phyloP scores from a whole-genome alignment of 30 jellyfish, hydroid and myxozoan species.

The Turritopsis rubra region DNA sequence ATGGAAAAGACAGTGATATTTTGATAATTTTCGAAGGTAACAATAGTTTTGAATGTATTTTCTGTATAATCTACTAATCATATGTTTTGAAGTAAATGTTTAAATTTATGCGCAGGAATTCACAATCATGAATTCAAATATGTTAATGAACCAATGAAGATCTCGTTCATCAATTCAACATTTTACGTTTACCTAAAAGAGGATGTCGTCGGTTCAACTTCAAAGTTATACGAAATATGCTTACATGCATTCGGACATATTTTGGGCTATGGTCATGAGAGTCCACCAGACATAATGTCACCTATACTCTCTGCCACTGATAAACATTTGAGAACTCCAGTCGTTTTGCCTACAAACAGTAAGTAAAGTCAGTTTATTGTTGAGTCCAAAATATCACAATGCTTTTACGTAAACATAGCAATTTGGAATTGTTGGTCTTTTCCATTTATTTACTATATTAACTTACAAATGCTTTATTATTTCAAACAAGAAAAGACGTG shows the following conservation, averaged over 20 bases:
- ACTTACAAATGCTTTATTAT: too few species aligned
- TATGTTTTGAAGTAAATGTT: background rate
- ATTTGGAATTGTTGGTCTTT: too few species aligned
- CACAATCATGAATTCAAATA: background rate
- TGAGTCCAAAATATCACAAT: background rate
- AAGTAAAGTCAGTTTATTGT: background rate
- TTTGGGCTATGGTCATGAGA: background rate
- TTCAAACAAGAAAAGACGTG: too few species aligned
- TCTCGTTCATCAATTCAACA: background rate
- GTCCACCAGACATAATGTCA: background rate
- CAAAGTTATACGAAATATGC: background rate
- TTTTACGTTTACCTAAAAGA: background rate
- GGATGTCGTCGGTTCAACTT: background rate
- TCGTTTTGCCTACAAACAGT: background rate
- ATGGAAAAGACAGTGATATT: background rate
- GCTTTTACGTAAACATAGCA: too few species aligned
- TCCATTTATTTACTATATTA: too few species aligned
- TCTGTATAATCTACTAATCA: background rate
- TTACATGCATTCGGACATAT: background rate
- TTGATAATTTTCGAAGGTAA: background rate
- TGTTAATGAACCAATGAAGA: background rate
- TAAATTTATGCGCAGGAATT: background rate
- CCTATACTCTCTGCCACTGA: background rate
- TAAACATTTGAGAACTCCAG: background rate
- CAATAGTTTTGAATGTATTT: background rate